These are phyloP conservation scores for Petrocephalus sullivani DNA, from an alignment of 2,797 vertebrate genomes.

Conservation along the genomic window DNA sequence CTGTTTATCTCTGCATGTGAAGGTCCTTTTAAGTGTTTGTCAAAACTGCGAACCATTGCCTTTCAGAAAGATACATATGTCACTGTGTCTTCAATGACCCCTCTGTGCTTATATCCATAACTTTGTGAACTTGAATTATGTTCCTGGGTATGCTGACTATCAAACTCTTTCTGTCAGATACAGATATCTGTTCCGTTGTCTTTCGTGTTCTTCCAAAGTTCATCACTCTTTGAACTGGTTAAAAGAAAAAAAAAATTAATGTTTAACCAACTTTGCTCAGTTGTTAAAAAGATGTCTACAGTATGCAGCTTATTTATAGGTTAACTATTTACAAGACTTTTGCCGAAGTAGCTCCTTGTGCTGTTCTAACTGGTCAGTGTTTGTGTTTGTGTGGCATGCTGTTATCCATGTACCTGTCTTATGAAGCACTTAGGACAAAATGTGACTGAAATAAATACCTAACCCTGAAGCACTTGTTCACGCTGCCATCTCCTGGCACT, in stretches of 20 bases:
- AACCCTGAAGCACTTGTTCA: conserved; percentile 39
- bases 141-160: neutral
- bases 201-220: neutral
- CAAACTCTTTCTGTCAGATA: neutral
- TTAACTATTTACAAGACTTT: neutral
- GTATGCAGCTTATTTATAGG: neutral
- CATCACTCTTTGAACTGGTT: neutral
- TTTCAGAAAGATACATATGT: conserved; percentile 39
- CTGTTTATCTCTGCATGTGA: conserved; percentile 44
- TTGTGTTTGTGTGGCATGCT: conserved; percentile 30
- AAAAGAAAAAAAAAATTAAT: neutral
- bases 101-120: conserved; percentile 28
- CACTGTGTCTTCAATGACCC: conserved; percentile 30
- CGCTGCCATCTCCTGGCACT: conserved; percentile 60
- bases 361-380: conserved; percentile 22
- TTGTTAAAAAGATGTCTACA: neutral
- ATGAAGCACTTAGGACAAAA: conserved; percentile 29
- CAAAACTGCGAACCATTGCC: conserved; percentile 58
- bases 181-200: neutral
- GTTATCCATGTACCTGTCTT: conserved; percentile 37
- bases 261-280: neutral
- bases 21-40: conserved; percentile 31
- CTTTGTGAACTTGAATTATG: neutral
- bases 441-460: neutral
- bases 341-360: neutral